These are phyloP conservation scores for Eurystomus gularis DNA, from an alignment of 2,113 vertebrate genomes.

Conservation along the genomic window DNA sequence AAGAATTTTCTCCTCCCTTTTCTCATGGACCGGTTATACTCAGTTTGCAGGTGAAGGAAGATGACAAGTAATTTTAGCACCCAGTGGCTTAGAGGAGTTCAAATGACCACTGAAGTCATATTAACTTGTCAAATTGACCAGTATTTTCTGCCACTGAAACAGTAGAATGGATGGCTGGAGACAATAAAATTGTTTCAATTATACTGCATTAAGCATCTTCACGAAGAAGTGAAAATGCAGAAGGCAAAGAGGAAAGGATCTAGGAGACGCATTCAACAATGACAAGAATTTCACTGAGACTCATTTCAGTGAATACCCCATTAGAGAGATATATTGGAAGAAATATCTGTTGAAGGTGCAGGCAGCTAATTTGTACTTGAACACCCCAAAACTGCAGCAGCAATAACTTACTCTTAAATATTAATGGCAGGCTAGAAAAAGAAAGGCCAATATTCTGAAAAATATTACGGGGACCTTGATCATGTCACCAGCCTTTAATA, in stretches of 20 bases:
- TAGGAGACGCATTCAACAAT: constrained; percentile 7
- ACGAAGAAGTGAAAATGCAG: constrained; percentile 63
- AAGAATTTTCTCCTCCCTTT: background rate
- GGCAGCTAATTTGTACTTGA: background rate
- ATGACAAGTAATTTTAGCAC: constrained; percentile 78
- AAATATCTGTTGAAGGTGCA: background rate
- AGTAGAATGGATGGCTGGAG: constrained; percentile 76
- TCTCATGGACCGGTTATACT: constrained; percentile 28
- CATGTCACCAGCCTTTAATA: background rate
- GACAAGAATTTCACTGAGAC: constrained; percentile 30
- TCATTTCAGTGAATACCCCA: background rate
- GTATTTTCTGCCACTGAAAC: constrained; percentile 80
- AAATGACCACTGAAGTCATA: constrained; percentile 80
- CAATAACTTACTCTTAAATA: background rate
- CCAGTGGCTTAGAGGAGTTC: constrained; percentile 80
- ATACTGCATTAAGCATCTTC: constrained; percentile 78
- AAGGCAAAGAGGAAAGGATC: constrained; percentile 64
- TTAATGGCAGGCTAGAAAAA: background rate
- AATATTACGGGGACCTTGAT: background rate
- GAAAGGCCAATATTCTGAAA: background rate
- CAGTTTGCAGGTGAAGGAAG: constrained; percentile 68
- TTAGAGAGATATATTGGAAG: background rate
- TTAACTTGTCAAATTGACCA: constrained; percentile 86
- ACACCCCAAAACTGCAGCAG: background rate
- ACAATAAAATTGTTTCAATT: constrained; percentile 89